Evolutionary conservation across 2,113 vertebrate species (phyloP).

Genomic region (Sorex fumeus): DNA sequence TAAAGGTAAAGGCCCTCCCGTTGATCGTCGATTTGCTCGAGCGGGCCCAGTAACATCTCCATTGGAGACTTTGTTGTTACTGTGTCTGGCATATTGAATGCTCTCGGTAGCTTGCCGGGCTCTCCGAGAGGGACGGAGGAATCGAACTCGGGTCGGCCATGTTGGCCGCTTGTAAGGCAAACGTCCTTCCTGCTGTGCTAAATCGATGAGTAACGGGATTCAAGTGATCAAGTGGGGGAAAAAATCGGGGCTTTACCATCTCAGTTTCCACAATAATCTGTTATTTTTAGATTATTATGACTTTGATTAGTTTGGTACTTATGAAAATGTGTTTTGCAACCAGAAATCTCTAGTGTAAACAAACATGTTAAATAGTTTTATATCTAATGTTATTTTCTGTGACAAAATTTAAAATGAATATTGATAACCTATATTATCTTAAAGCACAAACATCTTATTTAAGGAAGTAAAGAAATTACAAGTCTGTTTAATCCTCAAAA

Average conservation of each 20-base stretch:
- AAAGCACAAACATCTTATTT: not conserved
- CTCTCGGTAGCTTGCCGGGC: no score
- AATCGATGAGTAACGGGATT: no score
- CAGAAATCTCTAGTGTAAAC: not conserved
- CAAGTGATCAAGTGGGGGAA: no score
- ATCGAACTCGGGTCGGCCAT: no score
- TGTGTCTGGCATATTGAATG: no score
- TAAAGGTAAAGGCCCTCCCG: no score
- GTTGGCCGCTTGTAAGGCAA: no score
- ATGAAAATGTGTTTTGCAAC: constrained; percentile 18
- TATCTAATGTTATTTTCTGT: not conserved
- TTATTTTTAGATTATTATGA: not conserved
- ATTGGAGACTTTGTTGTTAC: no score
- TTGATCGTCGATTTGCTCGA: no score
- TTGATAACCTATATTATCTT: not conserved
- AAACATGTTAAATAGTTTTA: not conserved
- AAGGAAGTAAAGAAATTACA: not conserved
- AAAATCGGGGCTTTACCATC: not conserved
- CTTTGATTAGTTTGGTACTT: not conserved
- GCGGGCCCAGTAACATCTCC: no score
- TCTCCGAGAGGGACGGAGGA: no score
- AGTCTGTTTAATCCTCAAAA: not conserved
- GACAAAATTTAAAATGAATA: not conserved
- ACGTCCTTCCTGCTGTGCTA: no score
- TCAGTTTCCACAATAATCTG: constrained; percentile 36